Conservation (phyloP, 2,113 vertebrate genomes). For the Pao palembangensis region DNA sequence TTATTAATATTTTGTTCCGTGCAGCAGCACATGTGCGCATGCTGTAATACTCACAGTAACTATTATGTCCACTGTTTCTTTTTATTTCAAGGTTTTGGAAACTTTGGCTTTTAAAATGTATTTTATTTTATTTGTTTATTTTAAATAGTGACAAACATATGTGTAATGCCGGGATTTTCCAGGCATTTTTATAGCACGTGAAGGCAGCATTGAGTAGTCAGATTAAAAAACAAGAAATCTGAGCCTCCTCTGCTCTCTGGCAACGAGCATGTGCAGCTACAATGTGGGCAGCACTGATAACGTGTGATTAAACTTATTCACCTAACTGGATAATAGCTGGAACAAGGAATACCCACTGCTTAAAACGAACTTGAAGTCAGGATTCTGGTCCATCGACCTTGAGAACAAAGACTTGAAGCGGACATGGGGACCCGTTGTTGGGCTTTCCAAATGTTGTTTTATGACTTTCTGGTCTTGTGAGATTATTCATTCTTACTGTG, state of each 20-base stretch:
- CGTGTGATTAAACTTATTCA: slow-evolving; percentile 48
- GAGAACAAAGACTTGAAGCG: slow-evolving; percentile 32
- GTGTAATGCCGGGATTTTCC: neutral
- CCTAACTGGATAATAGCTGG: slow-evolving; percentile 9
- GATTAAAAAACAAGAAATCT: slow-evolving; percentile 55
- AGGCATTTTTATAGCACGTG: neutral
- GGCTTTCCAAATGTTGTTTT: slow-evolving; percentile 27
- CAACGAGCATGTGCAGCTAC: slow-evolving; percentile 30
- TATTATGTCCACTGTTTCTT: too few species aligned
- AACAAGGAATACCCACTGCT: neutral
- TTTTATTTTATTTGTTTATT: neutral
- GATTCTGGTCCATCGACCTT: slow-evolving; percentile 39
- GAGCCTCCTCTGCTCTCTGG: slow-evolving; percentile 58
- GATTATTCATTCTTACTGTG: slow-evolving; percentile 50
- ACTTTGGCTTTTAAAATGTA: neutral
- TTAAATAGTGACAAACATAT: neutral
- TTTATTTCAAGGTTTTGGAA: too few species aligned
- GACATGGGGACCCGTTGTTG: slow-evolving; percentile 44
- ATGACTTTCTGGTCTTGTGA: slow-evolving; percentile 32
- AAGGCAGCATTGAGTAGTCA: slow-evolving; percentile 60
- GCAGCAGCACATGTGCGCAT: neutral
- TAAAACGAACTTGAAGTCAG: slow-evolving; percentile 4
- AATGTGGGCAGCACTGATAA: slow-evolving; percentile 39
- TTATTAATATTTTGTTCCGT: neutral
- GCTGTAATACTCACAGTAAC: too few species aligned